A percentile compares a stretch with the other conserved stretches of the same genome.
Conservation (phyloP, 1,140 invertebrate species). For the Euura lappo region DNA sequence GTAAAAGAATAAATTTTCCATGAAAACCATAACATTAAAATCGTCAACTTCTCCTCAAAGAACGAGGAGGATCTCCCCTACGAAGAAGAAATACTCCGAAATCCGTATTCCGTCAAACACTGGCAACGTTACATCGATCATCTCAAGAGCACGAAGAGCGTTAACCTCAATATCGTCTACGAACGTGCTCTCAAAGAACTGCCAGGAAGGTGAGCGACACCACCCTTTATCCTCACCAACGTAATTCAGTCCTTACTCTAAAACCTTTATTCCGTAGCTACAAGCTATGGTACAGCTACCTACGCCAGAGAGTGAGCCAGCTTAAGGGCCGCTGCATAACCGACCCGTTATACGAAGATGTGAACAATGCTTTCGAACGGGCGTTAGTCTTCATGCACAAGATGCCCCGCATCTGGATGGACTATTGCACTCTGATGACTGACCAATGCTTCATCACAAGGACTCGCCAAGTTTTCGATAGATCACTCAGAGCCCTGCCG, state of each 20-base stretch:
- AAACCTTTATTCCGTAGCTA: constrained; percentile 71
- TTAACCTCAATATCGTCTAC: constrained; percentile 90
- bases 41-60: constrained; percentile 59
- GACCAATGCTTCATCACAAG: constrained; percentile 88
- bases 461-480: constrained; percentile 92
- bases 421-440: constrained; percentile 93
- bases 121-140: constrained; percentile 98
- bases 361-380: constrained; percentile 96
- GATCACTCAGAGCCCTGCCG: constrained; percentile 91
- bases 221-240: not conserved
- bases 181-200: constrained; percentile 95
- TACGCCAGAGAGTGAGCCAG: constrained; percentile 83
- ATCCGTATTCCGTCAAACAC: constrained; percentile 96
- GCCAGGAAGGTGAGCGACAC: constrained; percentile 75
- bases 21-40: not conserved
- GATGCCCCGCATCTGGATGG: constrained; percentile 99
- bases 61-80: constrained; percentile 95
- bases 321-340: constrained; percentile 82
- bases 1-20: not conserved
- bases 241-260: constrained; percentile 9
- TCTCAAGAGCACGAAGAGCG: constrained; percentile 83
- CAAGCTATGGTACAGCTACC: constrained; percentile 97
- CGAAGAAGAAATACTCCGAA: constrained; percentile 97
- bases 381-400: constrained; percentile 99
- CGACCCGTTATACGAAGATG: constrained; percentile 89